Evolutionary conservation across 2,888 invertebrate genomes (phyloP).

Genomic region (Syrista parreyssii): DNA sequence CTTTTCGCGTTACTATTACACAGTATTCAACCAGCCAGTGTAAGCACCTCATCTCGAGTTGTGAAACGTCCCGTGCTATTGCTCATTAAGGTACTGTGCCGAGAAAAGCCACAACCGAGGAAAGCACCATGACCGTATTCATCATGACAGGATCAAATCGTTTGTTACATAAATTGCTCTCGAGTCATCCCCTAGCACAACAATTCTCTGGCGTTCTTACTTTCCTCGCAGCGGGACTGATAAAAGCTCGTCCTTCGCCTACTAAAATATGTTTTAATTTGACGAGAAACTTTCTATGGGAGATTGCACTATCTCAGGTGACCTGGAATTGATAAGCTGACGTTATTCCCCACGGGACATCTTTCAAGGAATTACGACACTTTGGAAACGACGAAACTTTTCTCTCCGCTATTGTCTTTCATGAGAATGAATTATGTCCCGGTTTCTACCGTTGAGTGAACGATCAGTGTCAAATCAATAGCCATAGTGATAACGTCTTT

Average conservation of each 20-base stretch:
- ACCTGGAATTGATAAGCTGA: not conserved
- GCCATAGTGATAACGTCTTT: not conserved
- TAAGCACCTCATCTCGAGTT: not conserved
- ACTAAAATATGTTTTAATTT: not conserved
- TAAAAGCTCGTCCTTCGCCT: not conserved
- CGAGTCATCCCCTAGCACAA: not conserved
- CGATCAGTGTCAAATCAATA: not conserved
- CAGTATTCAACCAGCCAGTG: not conserved
- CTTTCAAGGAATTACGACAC: not conserved
- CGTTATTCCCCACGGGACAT: not conserved
- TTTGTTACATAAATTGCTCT: conserved; percentile 37
- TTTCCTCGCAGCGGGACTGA: not conserved
- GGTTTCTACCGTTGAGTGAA: not conserved
- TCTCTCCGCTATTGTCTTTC: not conserved
- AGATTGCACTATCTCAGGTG: not conserved
- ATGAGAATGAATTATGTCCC: not conserved
- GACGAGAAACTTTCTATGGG: not conserved
- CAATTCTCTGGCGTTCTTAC: not conserved
- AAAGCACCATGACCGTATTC: conserved; percentile 12
- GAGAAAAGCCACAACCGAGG: conserved; percentile 21
- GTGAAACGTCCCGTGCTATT: conserved; percentile 19
- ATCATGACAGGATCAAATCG: conserved; percentile 32
- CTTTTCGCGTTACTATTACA: not conserved
- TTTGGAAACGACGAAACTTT: not conserved
- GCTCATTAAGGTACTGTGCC: conserved; percentile 27